phyloP scores from a whole-genome alignment of 2,888 invertebrate species.

The Heliconius erato region DNA sequence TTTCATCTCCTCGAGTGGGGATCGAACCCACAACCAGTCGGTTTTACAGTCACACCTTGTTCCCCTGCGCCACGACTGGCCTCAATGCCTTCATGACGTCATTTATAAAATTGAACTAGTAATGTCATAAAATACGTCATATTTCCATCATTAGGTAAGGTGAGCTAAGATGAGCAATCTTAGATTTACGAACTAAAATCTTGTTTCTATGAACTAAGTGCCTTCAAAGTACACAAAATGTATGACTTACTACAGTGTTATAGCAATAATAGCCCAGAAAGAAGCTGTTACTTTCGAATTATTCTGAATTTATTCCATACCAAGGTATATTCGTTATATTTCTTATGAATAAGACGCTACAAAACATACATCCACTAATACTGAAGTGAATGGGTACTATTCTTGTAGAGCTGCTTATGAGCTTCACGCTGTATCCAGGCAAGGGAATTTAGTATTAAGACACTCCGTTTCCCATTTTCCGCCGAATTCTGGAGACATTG shows the following conservation, averaged over 20 bases:
- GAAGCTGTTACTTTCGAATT: background rate
- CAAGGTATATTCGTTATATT: background rate
- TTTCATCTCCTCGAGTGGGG: no score
- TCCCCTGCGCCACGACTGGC: no score
- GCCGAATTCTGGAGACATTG: no score
- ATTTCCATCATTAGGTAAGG: background rate
- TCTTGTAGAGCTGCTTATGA: background rate
- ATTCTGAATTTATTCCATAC: background rate
- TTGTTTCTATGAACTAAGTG: background rate
- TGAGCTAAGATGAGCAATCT: background rate
- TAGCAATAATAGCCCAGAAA: background rate
- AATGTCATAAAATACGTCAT: background rate
- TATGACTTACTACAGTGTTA: background rate
- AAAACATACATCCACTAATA: background rate
- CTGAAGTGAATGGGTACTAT: background rate
- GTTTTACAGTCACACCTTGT: no score
- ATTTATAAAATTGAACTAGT: no score
- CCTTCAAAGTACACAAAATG: background rate
- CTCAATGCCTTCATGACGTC: no score
- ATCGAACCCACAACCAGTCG: no score
- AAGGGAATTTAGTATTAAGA: no score
- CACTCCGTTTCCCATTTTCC: no score
- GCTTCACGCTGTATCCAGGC: no score
- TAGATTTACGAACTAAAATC: slow-evolving; percentile 6
- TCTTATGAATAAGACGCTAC: background rate